Conservation (phyloP, 2,888 invertebrate species). For the Cyrtodaria siliqua region DNA sequence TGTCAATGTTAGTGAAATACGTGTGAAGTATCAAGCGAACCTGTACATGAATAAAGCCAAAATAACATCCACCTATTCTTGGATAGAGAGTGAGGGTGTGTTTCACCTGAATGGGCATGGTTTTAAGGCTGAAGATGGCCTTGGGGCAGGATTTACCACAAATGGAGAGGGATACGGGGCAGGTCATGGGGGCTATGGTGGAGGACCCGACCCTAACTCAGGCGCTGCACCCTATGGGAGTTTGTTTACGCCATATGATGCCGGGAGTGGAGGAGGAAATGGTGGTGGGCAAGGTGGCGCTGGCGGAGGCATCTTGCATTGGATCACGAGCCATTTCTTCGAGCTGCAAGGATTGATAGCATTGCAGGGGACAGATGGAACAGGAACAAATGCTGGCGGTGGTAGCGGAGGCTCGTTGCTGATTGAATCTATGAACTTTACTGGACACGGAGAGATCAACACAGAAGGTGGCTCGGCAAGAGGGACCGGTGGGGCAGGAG, state of each 20-base stretch:
- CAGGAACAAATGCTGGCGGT: conserved; percentile 70
- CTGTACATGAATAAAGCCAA: conserved; percentile 76
- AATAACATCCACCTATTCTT: conserved; percentile 72
- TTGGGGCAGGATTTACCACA: conserved; percentile 67
- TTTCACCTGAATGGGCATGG: conserved; percentile 77
- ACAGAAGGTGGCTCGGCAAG: conserved; percentile 72
- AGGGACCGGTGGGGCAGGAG: conserved; percentile 72
- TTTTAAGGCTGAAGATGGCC: conserved; percentile 59
- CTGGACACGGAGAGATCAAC: conserved; percentile 77
- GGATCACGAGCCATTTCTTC: conserved; percentile 73
- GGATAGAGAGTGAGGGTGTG: conserved; percentile 77
- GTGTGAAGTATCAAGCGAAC: conserved; percentile 72
- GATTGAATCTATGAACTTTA: conserved; percentile 74
- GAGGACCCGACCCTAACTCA: conserved; percentile 59
- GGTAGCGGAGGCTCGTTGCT: conserved; percentile 77
- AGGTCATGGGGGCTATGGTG: conserved; percentile 77
- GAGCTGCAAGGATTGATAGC: conserved; percentile 75
- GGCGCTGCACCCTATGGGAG: conserved; percentile 72
- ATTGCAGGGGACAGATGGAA: conserved; percentile 67
- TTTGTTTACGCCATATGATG: conserved; percentile 62
- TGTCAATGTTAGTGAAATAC: conserved; percentile 68
- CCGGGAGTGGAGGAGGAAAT: conserved; percentile 79
- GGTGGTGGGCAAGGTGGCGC: conserved; percentile 70
- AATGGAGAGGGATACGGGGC: conserved; percentile 72
- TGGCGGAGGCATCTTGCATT: conserved; percentile 75